Conservation (phyloP, 2,113 vertebrate genomes). For the Capra hircus region DNA sequence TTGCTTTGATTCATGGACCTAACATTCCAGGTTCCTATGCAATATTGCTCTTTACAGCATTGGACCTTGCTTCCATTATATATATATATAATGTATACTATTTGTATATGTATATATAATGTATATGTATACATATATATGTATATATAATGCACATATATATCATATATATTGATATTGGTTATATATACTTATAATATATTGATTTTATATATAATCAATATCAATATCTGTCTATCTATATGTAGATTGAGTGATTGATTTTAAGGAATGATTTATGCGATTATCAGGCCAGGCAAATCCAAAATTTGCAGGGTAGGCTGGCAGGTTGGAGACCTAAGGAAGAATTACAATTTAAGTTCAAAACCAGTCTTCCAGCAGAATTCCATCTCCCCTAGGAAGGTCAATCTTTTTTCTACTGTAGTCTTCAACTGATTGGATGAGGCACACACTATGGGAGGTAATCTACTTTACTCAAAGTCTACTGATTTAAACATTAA, state of each 20-base stretch:
- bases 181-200: too few relatives aligned
- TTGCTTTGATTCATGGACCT: too few relatives aligned
- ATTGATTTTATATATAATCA: not conserved
- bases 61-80: too few relatives aligned
- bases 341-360: not conserved
- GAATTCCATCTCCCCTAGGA: not conserved
- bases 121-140: too few relatives aligned
- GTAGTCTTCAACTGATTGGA: not conserved
- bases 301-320: not conserved
- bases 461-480: not conserved
- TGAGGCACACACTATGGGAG: not conserved
- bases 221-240: not conserved
- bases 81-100: too few relatives aligned
- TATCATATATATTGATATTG: too few relatives aligned
- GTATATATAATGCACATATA: too few relatives aligned
- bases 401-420: not conserved
- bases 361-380: not conserved
- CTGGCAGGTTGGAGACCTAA: not conserved
- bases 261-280: not conserved
- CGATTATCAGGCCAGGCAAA: not conserved
- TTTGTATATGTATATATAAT: too few relatives aligned
- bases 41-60: too few relatives aligned
- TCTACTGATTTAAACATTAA: not conserved
- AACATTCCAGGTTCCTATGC: too few relatives aligned
- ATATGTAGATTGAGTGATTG: not conserved